These are phyloP conservation scores for Choloepus hoffmanni DNA, from an alignment of 2,113 vertebrate species.

Conservation along the genomic window DNA sequence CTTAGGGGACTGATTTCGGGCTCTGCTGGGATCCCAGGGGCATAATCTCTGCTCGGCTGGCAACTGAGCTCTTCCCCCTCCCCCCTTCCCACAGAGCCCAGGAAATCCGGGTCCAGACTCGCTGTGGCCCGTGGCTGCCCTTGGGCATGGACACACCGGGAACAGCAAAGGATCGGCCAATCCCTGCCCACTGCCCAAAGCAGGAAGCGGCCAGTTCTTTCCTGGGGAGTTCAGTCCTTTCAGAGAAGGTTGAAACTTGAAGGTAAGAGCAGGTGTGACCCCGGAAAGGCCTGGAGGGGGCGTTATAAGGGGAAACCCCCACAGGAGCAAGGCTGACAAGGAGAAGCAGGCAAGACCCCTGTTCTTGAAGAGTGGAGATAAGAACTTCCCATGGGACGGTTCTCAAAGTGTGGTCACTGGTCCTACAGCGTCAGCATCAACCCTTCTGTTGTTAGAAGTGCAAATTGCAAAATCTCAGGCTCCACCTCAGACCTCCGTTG, in stretches of 20 bases:
- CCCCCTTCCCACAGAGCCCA: background rate
- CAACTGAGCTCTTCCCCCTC: background rate
- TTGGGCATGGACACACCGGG: background rate
- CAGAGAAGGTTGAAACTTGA: background rate
- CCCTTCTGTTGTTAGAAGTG: background rate
- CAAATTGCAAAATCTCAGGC: background rate
- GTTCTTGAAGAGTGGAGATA: background rate
- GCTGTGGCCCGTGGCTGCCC: background rate
- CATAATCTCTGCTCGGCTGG: background rate
- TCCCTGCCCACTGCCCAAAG: background rate
- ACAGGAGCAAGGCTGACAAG: background rate
- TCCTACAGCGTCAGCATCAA: background rate
- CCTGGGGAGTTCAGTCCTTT: background rate
- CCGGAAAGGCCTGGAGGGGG: background rate
- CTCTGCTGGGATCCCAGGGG: background rate
- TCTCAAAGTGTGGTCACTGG: background rate
- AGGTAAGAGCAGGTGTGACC: background rate
- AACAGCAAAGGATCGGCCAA: rapidly evolving
- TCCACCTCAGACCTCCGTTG: background rate
- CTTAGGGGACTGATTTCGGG: background rate
- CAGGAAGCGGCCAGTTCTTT: background rate
- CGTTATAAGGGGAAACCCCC: too few relatives aligned
- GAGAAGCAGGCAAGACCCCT: background rate
- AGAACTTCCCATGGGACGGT: rapidly evolving
- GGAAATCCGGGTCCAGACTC: background rate